Evolutionary conservation across 2,113 vertebrate genomes (phyloP), one percentile per base, ranked within the genome.

Genomic region (Nanorana parkeri): DNA sequence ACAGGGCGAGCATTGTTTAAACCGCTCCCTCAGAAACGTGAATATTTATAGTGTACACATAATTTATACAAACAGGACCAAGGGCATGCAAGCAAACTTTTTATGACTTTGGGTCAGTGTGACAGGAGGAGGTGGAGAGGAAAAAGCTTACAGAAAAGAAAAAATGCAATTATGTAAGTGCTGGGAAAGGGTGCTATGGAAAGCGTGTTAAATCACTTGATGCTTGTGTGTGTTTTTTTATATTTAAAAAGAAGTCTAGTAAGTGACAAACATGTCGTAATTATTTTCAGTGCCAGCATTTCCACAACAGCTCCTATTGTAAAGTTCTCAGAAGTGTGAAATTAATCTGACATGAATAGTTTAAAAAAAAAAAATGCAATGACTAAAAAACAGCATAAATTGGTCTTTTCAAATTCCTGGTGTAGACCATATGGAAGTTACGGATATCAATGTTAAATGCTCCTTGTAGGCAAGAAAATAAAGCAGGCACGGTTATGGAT

Each of bases 11-110:
- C 87, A 88, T 90, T 94, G 90, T 92, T 92, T 88, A 83, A 86
- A 75, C 86, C 13, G 86, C 77, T 84, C 83, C 67, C 84, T 83
- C 87, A 80, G 76, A 90, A 92, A 93, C 90, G 90, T 92, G 91
- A 90, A 85, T 93, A 90, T 93, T 93, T 94, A 87, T 91, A 86
- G 84, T 91, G 85, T 87, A 86, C 85, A 90, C 86, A 91, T 90
- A 86, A 92, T 89, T 92, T 85, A 89, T 85, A 85, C 87, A 91
- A 91, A 90, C 85, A 85, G 86, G 89, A 78, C 82, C 78, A 85
- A 89, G 86, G 83, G 89, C 83, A 85, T 68, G 85, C 84, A 84
- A 84, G 88, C 85, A 89, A 74, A 81, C 73, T 85, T 89, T 92
- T 90, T 91, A 88, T 89, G 85, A 85, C 82, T 90, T 86, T 28